Evolutionary conservation across 2,113 vertebrate species (phyloP).

Genomic region (Chloroceryle aenea): DNA sequence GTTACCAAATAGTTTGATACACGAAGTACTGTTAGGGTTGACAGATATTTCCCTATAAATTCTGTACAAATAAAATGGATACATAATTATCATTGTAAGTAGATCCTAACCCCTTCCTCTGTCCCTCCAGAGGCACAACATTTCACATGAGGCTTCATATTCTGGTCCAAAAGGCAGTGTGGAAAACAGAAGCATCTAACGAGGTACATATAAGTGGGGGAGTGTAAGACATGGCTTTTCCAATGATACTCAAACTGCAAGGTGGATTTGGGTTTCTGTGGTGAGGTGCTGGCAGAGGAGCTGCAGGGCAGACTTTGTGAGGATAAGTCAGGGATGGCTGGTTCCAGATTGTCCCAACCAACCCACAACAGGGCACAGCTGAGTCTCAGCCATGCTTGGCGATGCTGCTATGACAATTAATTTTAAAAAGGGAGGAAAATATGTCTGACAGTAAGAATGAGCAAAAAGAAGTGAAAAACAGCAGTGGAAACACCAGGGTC

Average conservation of each 20-base stretch:
- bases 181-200: background rate
- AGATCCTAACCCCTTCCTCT: background rate
- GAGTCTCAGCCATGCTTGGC: no score
- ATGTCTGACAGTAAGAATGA: background rate
- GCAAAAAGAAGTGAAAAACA: background rate
- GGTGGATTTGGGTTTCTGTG: fast-evolving
- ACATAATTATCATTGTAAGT: background rate
- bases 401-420: fast-evolving
- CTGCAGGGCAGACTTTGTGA: background rate
- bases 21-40: background rate
- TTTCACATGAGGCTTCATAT: background rate
- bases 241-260: background rate
- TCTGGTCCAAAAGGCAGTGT: background rate
- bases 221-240: fast-evolving
- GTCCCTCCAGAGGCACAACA: background rate
- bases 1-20: background rate
- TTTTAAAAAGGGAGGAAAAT: background rate
- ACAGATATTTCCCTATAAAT: background rate
- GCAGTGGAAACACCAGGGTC: background rate
- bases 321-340: fast-evolving
- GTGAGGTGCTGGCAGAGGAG: fast-evolving
- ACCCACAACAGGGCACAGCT: fast-evolving
- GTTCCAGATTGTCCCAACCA: fast-evolving
- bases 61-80: background rate
- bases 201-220: background rate